Conservation (phyloP, 2,113 vertebrate species). For the Seriola aureovittata region DNA sequence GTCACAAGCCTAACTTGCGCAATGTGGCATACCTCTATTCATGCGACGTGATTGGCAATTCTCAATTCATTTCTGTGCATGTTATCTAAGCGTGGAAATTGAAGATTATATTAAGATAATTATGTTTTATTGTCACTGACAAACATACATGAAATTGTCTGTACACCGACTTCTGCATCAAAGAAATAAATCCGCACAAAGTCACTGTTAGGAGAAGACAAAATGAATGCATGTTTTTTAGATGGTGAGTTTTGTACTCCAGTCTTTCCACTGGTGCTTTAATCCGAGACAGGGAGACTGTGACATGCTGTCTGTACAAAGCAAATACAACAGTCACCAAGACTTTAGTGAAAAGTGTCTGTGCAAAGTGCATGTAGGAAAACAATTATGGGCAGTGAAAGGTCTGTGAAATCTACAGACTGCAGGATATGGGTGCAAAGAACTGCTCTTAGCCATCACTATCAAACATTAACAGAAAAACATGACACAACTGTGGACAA, state of each 20-base stretch:
- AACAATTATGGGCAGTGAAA: background rate
- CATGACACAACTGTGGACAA: background rate
- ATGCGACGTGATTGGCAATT: no score
- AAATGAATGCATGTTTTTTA: background rate
- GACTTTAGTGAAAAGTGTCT: background rate
- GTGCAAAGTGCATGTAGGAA: background rate
- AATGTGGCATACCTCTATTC: no score
- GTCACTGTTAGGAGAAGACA: background rate
- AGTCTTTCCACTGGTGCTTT: background rate
- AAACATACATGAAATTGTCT: background rate
- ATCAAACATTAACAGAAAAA: constrained; percentile 53
- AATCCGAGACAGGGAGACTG: background rate
- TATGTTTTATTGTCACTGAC: no score
- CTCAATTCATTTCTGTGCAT: no score
- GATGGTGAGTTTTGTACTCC: background rate
- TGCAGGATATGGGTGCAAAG: background rate
- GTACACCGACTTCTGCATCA: background rate
- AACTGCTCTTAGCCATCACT: background rate
- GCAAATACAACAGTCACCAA: background rate
- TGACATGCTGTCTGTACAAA: background rate
- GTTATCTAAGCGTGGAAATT: no score
- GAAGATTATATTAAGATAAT: no score
- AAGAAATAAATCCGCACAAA: background rate
- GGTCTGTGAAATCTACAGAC: background rate
- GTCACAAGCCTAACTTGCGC: no score